Conservation (phyloP, 2,888 invertebrate species). For the Euclidia mi region DNA sequence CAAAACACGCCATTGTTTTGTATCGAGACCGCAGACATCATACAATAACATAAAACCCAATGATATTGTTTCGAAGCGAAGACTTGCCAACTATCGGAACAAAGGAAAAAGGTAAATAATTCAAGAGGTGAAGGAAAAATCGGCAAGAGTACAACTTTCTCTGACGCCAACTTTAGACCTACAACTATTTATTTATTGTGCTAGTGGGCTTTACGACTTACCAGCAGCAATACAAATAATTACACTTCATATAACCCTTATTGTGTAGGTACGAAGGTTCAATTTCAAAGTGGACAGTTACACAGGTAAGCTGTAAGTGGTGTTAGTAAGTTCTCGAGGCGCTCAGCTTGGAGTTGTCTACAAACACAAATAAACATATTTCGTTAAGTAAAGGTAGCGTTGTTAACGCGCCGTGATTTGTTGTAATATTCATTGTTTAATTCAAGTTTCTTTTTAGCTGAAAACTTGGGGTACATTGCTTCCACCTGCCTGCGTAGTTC, state of each 20-base stretch:
- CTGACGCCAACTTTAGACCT: conserved; percentile 72
- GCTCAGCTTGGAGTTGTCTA: conserved; percentile 59
- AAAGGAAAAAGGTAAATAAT: conserved; percentile 74
- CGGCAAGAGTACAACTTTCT: conserved; percentile 69
- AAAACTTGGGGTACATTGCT: conserved; percentile 30
- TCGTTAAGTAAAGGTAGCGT: conserved; percentile 62
- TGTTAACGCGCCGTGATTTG: conserved; percentile 64
- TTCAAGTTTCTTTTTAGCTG: conserved; percentile 56
- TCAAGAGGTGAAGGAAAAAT: conserved; percentile 74
- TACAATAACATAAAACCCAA: conserved; percentile 33
- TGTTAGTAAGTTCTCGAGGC: conserved; percentile 58
- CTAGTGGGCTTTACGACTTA: conserved; percentile 72
- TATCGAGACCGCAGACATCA: conserved; percentile 15
- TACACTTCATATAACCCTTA: conserved; percentile 32
- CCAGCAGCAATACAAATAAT: conserved; percentile 28
- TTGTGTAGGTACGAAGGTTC: conserved; percentile 33
- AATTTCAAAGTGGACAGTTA: conserved; percentile 22
- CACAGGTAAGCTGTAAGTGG: conserved; percentile 37
- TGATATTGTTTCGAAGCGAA: conserved; percentile 38
- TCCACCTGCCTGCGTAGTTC: conserved; percentile 9
- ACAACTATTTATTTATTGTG: conserved; percentile 84
- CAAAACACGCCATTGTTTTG: conserved; percentile 12
- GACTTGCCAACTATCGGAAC: conserved; percentile 65
- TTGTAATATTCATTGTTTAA: conserved; percentile 67
- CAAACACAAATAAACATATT: conserved; percentile 77